phyloP scores from a whole-genome alignment of 2,113 vertebrate genomes.

The Eptesicus fuscus region DNA sequence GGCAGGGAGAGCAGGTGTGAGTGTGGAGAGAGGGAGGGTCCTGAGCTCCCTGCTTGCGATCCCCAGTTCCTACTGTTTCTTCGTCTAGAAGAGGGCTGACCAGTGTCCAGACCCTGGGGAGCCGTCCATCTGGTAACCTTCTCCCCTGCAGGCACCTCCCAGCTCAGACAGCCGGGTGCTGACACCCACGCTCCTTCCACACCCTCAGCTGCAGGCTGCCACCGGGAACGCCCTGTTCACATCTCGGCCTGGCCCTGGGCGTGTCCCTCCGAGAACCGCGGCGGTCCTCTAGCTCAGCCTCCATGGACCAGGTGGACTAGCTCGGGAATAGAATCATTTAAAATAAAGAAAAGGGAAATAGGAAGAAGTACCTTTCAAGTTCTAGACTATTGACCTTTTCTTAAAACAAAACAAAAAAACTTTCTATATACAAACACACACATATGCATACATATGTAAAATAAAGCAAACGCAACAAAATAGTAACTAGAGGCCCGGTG shows the following conservation, averaged over 20 bases:
- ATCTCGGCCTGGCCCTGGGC: neutral
- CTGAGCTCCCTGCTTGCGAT: neutral
- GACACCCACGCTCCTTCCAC: rapidly evolving
- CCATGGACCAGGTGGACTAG: neutral
- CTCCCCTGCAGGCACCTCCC: neutral
- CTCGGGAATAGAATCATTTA: neutral
- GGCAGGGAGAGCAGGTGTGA: rapidly evolving
- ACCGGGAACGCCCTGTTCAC: neutral
- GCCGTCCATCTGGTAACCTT: neutral
- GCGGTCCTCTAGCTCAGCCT: rapidly evolving
- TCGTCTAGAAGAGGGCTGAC: neutral
- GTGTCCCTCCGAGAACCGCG: neutral
- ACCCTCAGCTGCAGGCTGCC: neutral
- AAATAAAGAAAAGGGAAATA: neutral
- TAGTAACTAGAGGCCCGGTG: no score
- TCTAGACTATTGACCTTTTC: neutral
- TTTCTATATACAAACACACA: neutral
- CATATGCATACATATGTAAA: neutral
- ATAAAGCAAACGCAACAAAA: neutral
- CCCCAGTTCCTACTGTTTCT: neutral
- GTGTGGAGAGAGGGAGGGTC: rapidly evolving
- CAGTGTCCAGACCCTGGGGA: neutral
- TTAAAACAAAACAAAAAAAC: neutral
- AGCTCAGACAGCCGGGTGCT: no score
- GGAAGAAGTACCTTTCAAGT: neutral